Base-by-base conservation (phyloP, 2,888 invertebrate genomes). In the Tipula helvola region DNA sequence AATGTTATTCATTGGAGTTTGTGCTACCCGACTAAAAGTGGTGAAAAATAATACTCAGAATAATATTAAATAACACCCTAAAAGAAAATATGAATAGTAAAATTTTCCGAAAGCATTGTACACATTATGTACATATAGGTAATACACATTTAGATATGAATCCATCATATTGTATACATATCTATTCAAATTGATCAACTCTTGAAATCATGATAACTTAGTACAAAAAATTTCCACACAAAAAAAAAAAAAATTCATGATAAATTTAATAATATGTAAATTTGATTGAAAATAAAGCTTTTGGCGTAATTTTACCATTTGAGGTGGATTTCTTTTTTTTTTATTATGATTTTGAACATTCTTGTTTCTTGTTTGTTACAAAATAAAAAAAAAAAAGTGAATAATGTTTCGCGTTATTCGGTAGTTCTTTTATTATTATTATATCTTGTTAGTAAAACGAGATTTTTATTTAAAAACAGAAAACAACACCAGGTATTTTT, bases 231-330 rank as follows among this genome's bases (percentile, higher is more conserved):
- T 57, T 52, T 52, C 47, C 47, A 52, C 18, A 57, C 57, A 57
- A 28, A 71, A 18, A 18, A 28, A 28, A 71, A 28, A 8, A 71
- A 16, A 57, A 71, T 10, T 71, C 12, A 71, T 71, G 71, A 71
- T 71, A 71, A 71, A 71, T 71, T 71, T 71, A 28, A 71, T 71
- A 71, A 71, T 71, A 71, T 71, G 71, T 71, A 71, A 71, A 71
- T 71, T 71, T 71, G 71, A 71, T 71, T 71, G 71, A 71, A 71
- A 71, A 71, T 71, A 71, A 71, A 71, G 71, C 71, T 71, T 71
- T 71, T 71, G 71, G 71, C 71, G 71, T 71, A 71, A 71, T 28
- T 71, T 71, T 71, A 71, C 71, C 71, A 28, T 71, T 71, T 71
- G 28, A 71, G 71, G 71, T 71, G 71, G 71, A 71, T 28, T 28